Conservation (phyloP, 2,888 invertebrate species). For the Tenthredo distinguenda region DNA sequence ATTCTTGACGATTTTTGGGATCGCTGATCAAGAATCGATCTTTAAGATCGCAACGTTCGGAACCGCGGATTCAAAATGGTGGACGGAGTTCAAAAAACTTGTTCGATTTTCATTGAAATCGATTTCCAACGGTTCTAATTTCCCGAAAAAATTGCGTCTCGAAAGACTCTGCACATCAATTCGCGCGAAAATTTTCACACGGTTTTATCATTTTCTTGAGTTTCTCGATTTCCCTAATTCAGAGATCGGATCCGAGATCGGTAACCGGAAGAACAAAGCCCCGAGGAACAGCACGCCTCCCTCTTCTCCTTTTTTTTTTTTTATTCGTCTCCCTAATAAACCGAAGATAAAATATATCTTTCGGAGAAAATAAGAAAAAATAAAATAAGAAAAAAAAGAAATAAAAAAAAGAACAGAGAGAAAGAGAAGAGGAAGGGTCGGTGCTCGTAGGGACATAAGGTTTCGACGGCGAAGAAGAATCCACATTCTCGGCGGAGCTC, state of each 20-base stretch:
- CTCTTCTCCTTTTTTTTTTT: background rate
- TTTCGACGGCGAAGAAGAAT: conserved; percentile 20
- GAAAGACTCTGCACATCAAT: background rate
- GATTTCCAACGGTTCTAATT: background rate
- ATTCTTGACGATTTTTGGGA: too few species aligned
- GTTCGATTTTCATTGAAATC: background rate
- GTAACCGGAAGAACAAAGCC: background rate
- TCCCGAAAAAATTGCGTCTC: background rate
- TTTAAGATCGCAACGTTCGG: too few species aligned
- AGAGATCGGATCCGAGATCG: background rate
- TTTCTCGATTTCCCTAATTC: background rate
- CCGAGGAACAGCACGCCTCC: background rate
- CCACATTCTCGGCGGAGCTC: background rate
- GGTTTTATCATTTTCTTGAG: background rate
- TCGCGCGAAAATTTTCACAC: background rate
- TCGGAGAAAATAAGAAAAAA: background rate
- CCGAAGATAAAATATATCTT: conserved; percentile 24
- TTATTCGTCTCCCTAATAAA: background rate
- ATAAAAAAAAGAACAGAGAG: background rate
- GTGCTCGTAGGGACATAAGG: background rate
- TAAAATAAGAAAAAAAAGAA: too few species aligned
- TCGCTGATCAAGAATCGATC: too few species aligned
- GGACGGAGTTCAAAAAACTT: background rate
- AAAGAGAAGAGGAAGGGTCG: background rate
- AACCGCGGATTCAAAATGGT: background rate